Conservation (phyloP, 2,888 invertebrate genomes). For the Drosophila demipolita region DNA sequence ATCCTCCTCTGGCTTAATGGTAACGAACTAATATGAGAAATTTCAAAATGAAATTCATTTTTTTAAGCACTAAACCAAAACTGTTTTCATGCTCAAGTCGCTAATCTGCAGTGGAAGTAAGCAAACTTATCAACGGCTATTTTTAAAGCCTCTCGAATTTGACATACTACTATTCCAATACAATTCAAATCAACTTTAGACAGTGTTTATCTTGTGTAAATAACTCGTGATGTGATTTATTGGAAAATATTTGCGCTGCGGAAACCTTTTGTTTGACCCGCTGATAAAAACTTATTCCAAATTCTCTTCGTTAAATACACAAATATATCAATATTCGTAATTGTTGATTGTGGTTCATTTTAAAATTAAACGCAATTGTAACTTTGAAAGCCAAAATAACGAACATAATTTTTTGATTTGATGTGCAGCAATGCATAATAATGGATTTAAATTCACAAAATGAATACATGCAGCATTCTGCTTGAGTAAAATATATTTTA, state of each 20-base stretch:
- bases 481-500: not conserved
- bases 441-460: not conserved
- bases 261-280: constrained; percentile 41
- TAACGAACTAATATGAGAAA: not conserved
- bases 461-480: not conserved
- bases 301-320: constrained; percentile 16
- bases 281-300: constrained; percentile 66
- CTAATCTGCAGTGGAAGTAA: not conserved
- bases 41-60: not conserved
- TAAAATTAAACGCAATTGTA: not conserved
- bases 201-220: constrained; percentile 22
- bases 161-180: constrained; percentile 8
- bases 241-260: constrained; percentile 69
- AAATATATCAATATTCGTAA: constrained; percentile 6
- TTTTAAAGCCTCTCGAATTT: constrained; percentile 18
- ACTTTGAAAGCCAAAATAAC: not conserved
- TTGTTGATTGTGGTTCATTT: not conserved
- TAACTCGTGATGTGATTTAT: constrained; percentile 28
- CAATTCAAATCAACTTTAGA: constrained; percentile 4
- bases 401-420: not conserved
- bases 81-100: not conserved
- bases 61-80: not conserved
- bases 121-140: constrained; percentile 45
- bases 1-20: not conserved
- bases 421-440: not conserved